Conservation (phyloP, 2,113 vertebrate genomes). For the Hassar affinis region DNA sequence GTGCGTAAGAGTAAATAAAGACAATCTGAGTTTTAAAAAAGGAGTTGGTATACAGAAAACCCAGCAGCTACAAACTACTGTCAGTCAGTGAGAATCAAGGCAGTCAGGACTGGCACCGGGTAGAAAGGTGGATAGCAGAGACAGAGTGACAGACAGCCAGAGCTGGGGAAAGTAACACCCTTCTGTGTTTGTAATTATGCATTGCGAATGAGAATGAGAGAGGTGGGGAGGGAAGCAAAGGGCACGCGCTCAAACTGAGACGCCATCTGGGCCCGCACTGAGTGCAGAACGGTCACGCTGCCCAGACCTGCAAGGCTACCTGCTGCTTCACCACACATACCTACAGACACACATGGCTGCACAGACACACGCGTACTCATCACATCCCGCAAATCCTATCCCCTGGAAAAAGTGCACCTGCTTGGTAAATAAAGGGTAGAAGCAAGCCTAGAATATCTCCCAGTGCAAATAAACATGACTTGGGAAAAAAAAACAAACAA, state of each 20-base stretch:
- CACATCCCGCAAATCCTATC: not conserved
- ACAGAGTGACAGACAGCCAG: constrained; percentile 34
- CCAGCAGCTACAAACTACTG: constrained; percentile 1
- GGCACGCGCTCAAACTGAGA: constrained; percentile 55
- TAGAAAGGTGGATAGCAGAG: constrained; percentile 18
- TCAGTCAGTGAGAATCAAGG: constrained; percentile 6
- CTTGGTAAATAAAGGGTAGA: constrained; percentile 14
- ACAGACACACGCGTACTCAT: not conserved
- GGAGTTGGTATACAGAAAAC: not conserved
- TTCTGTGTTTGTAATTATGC: constrained; percentile 62
- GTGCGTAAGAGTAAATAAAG: not conserved
- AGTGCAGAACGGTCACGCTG: constrained; percentile 43
- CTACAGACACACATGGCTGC: constrained; percentile 2
- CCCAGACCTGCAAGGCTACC: constrained; percentile 23
- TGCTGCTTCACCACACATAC: constrained; percentile 41
- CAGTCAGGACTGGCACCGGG: not conserved
- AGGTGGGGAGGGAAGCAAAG: constrained; percentile 39
- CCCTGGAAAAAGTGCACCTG: constrained; percentile 26
- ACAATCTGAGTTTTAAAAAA: not conserved
- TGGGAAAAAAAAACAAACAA: not conserved
- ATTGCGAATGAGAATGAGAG: constrained; percentile 37
- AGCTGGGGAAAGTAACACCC: constrained; percentile 46
- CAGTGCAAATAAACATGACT: not conserved
- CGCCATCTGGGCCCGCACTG: constrained; percentile 58
- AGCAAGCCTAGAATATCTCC: constrained; percentile 4